Evolutionary conservation across 2,797 vertebrate genomes (phyloP).

Genomic region (Mus minutoides): DNA sequence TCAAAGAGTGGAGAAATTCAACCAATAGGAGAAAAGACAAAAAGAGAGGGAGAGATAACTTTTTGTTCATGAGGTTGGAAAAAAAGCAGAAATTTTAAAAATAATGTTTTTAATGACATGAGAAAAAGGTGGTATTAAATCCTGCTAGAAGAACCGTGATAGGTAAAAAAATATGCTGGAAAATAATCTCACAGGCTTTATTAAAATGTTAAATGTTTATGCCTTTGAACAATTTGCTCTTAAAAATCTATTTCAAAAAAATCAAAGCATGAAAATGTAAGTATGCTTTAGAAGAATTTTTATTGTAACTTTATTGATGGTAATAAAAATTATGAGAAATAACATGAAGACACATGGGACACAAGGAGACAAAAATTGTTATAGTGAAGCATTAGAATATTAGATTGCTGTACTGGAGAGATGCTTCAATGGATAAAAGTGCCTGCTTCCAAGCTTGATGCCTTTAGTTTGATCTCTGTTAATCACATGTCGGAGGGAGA

Average conservation of each 20-base stretch:
- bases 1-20: neutral
- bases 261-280: neutral
- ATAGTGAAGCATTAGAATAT: neutral
- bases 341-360: neutral
- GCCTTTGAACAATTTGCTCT: conserved; percentile 18
- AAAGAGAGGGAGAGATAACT: neutral
- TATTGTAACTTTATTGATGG: neutral
- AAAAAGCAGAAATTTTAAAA: neutral
- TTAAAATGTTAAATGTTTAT: neutral
- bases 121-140: neutral
- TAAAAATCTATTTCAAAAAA: neutral
- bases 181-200: neutral
- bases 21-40: neutral
- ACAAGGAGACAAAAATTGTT: conserved; percentile 22
- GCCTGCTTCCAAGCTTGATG: neutral
- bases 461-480: neutral
- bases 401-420: neutral
- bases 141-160: too few relatives aligned
- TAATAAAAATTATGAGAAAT: conserved; percentile 18
- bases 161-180: neutral
- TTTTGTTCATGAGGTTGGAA: neutral
- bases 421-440: neutral
- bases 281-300: neutral
- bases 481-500: neutral
- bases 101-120: neutral